Conservation (phyloP, 2,797 vertebrate genomes). For the Tapera naevia region DNA sequence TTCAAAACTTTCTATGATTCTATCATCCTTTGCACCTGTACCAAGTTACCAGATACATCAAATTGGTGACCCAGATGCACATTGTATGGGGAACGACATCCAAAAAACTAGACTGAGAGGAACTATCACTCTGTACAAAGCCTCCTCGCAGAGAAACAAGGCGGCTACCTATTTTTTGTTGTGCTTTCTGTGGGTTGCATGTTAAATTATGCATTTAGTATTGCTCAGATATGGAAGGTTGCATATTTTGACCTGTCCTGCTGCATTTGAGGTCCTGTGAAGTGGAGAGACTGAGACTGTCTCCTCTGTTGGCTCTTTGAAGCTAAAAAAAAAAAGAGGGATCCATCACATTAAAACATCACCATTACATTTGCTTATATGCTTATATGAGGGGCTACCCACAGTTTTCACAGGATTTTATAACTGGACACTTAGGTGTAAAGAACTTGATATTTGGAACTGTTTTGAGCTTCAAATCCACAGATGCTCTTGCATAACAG, state of each 20-base stretch:
- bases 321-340: background rate
- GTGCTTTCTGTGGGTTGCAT: background rate
- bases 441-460: background rate
- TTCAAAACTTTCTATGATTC: background rate
- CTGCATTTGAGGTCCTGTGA: background rate
- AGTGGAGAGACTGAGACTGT: background rate
- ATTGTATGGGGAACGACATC: background rate
- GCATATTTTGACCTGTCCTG: background rate
- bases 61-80: background rate
- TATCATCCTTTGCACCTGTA: background rate
- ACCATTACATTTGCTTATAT: background rate
- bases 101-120: background rate
- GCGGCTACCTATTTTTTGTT: background rate
- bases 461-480: background rate
- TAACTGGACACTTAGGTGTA: background rate
- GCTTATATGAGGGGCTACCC: background rate
- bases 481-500: background rate
- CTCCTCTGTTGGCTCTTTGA: background rate
- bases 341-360: background rate
- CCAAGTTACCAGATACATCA: background rate
- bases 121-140: background rate
- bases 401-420: background rate
- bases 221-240: background rate
- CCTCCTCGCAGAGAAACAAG: background rate
- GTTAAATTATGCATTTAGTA: background rate